Conservation (phyloP, 2,797 vertebrate species). For the Myotis myotis region DNA sequence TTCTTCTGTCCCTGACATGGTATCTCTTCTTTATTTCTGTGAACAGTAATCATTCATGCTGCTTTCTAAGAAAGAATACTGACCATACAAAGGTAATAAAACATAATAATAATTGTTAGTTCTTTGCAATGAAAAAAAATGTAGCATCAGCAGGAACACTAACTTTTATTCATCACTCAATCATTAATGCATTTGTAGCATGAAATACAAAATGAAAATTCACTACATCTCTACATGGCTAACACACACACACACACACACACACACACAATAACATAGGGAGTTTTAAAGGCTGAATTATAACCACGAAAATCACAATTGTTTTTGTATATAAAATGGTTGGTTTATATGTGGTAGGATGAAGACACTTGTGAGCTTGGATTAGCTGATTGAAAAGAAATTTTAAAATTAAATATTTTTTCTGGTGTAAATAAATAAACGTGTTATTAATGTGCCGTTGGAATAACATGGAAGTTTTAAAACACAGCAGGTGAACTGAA, state of each 20-base stretch:
- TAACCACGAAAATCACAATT: not conserved
- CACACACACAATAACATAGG: not conserved
- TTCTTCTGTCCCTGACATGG: not conserved
- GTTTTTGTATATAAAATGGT: not conserved
- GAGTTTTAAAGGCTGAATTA: slow-evolving; percentile 10
- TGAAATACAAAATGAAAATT: slow-evolving; percentile 9
- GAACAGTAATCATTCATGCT: not conserved
- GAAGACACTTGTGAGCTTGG: not conserved
- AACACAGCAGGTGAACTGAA: not conserved
- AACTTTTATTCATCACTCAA: not conserved
- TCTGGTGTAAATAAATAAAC: not conserved
- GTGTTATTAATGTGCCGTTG: not conserved
- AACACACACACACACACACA: not conserved
- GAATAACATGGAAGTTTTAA: slow-evolving; percentile 3
- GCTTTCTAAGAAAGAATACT: slow-evolving; percentile 25
- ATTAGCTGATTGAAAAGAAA: not conserved
- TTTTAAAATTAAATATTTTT: not conserved
- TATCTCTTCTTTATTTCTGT: not conserved
- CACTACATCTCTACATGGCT: not conserved
- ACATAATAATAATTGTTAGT: not conserved
- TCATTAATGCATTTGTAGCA: not conserved
- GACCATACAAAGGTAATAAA: not conserved
- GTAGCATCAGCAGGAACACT: not conserved
- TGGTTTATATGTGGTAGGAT: not conserved
- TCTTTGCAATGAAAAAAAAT: not conserved